A percentile compares a stretch with the other conserved stretches of the same genome.
phyloP scores from a whole-genome alignment of 23 tunicate species.

The Botrylloides violaceus region DNA sequence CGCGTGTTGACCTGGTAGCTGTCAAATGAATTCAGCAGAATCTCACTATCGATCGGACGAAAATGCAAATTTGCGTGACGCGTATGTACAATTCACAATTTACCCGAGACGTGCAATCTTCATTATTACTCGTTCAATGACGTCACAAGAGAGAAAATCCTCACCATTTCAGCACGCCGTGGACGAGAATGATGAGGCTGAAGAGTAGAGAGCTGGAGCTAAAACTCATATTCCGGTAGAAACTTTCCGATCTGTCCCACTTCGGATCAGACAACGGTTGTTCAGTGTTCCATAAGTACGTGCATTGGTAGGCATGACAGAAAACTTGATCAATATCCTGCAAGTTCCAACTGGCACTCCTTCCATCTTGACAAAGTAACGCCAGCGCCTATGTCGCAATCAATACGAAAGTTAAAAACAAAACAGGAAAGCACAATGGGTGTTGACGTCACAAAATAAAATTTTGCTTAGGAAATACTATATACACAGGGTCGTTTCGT shows the following conservation, averaged over 20 bases:
- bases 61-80: too few relatives aligned
- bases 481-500: too few relatives aligned
- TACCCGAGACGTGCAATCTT: too few relatives aligned
- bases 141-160: constrained; percentile 5
- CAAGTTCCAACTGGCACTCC: constrained; percentile 40
- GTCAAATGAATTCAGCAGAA: too few relatives aligned
- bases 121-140: too few relatives aligned
- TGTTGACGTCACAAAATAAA: too few relatives aligned
- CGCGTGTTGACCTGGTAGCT: too few relatives aligned
- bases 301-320: constrained; percentile 49
- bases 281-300: constrained; percentile 72
- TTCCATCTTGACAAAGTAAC: constrained; percentile 66
- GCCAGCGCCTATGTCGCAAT: constrained; percentile 95
- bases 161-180: constrained; percentile 80
- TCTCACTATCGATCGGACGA: too few relatives aligned
- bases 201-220: constrained; percentile 93
- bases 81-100: too few relatives aligned
- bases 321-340: constrained; percentile 39
- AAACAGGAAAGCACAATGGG: too few relatives aligned
- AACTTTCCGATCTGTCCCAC: constrained; percentile 93
- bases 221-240: constrained; percentile 93
- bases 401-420: too few relatives aligned
- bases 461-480: too few relatives aligned
- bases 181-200: constrained; percentile 72
- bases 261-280: constrained; percentile 80